Conservation (phyloP, 2,797 vertebrate species). For the Cirrhinus mrigala region DNA sequence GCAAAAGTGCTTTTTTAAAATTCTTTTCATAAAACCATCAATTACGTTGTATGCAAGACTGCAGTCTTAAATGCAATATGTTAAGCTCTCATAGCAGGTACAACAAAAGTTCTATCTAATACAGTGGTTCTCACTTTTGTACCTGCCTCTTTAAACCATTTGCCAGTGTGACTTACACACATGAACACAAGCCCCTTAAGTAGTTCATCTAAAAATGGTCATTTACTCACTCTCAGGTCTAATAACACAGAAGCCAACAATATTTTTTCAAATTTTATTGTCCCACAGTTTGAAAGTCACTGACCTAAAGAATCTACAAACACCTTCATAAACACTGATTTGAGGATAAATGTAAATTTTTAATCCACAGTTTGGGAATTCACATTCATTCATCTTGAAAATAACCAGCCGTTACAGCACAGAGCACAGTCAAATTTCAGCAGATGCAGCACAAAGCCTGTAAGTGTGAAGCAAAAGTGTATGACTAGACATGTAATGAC, state of each 20-base stretch:
- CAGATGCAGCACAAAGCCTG: background rate
- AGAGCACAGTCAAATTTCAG: background rate
- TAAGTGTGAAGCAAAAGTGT: background rate
- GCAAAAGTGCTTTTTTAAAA: background rate
- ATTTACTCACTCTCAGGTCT: background rate
- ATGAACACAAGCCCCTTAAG: background rate
- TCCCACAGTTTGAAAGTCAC: too few relatives aligned
- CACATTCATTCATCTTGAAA: background rate
- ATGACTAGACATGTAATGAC: background rate
- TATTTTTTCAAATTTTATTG: too few relatives aligned
- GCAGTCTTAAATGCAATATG: background rate
- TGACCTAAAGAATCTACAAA: background rate
- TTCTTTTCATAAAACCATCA: too few relatives aligned
- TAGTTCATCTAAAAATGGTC: background rate
- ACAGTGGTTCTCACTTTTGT: too few relatives aligned
- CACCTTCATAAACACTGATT: background rate
- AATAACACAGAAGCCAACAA: too few relatives aligned
- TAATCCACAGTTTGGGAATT: background rate
- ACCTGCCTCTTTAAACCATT: too few relatives aligned
- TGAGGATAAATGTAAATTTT: background rate
- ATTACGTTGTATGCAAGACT: background rate
- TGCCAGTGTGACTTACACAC: too few relatives aligned
- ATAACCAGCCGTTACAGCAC: background rate
- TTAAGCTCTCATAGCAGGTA: too few relatives aligned
- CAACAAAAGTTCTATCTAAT: too few relatives aligned